Base-by-base conservation (phyloP, 2,797 vertebrate genomes). In the Gymnothorax reevesii region DNA sequence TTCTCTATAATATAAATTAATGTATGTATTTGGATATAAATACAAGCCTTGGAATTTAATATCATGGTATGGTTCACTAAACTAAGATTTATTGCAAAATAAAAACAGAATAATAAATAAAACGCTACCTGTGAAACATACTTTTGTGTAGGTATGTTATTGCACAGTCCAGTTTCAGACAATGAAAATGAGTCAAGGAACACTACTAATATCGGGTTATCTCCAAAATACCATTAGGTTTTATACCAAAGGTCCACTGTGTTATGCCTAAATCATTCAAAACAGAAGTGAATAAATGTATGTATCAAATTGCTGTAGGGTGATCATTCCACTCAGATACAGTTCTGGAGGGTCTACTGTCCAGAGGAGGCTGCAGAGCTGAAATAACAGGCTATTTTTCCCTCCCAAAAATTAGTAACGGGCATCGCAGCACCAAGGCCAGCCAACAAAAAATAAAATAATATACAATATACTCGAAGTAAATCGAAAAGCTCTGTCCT, bases 71-170 rank as follows among this genome's bases (percentile, higher is more conserved):
- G 9, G 75, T 62, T 8, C 54, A 54, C n/a, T 86, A 54, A 59
- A 64, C 62, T 86, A 25, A 10, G 10, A 33, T 60, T 55, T 64
- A 82, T 33, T 83, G 85, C 52, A 57, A 69, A 80, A 42, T 25
- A 86, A 86, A 83, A 64, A 71, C 42, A 71, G n/a, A 8, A 57
- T 71, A 69, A 42, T 33, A 86, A 83, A 83, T 42, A 42, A 42
- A 42, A 42, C 33, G 79, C 82, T 66, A 27, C 25, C 71, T 73
- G 22, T 57, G 55, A 80, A 86, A 83, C 55, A 7, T 60, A 83
- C 71, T 83, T 79, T 66, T 66, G 52, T 33, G 64, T 25, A 62
- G 62, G 49, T 33, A 59, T 66, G 79, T 82, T 57, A 73, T 83
- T 87, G 57, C 52, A 22, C 55, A 60, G 69, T 79, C 82, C 54